Percentiles rank a stretch among this genome's conserved stretches.
phyloP scores from a whole-genome alignment of 2,888 invertebrate genomes.

The Nomada ferruginata region DNA sequence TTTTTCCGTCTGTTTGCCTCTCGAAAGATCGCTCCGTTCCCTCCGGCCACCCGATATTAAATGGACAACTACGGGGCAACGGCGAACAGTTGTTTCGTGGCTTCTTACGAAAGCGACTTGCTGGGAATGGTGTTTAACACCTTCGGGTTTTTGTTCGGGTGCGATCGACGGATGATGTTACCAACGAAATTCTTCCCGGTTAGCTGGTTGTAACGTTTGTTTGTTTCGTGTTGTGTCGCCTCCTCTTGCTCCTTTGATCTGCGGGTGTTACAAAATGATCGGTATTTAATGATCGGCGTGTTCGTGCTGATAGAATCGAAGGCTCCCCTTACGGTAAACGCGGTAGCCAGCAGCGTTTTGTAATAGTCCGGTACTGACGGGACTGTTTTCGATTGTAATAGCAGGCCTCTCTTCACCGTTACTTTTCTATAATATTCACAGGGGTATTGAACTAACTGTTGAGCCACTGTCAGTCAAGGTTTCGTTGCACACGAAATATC shows the following conservation, averaged over 20 bases:
- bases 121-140: slow-evolving; percentile 22
- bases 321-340: slow-evolving; percentile 11
- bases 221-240: background rate
- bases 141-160: slow-evolving; percentile 7
- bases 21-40: slow-evolving; percentile 25
- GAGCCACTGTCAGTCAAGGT: too few species aligned
- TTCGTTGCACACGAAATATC: too few species aligned
- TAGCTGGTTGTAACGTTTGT: background rate
- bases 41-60: slow-evolving; percentile 43
- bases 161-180: background rate
- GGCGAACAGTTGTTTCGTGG: background rate
- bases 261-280: background rate
- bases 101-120: background rate
- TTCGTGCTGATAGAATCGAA: background rate
- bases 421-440: background rate
- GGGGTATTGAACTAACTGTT: too few species aligned
- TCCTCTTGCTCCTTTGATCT: background rate
- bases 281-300: slow-evolving; percentile 18
- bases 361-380: background rate
- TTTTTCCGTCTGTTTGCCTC: slow-evolving; percentile 26
- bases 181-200: slow-evolving; percentile 1
- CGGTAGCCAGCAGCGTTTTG: slow-evolving; percentile 10
- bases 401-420: background rate
- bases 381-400: background rate
- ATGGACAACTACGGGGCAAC: slow-evolving; percentile 43